Base-by-base conservation (phyloP, 2,113 vertebrate genomes). In the Smithornis capensis region DNA sequence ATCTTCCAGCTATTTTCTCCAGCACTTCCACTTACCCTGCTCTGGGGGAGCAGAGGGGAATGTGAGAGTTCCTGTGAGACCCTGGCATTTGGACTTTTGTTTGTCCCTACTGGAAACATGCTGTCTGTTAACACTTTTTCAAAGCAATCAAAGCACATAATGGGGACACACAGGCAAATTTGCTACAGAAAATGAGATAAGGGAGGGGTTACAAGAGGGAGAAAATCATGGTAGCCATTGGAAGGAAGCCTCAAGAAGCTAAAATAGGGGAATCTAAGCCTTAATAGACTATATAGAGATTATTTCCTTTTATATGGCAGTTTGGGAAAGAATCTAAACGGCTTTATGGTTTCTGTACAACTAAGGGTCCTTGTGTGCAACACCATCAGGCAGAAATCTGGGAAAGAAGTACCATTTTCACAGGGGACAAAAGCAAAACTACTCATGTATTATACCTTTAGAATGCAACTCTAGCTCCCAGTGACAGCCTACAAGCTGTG, bases 21-120 rank as follows among this genome's bases (percentile, higher is more conserved):
- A 62, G 40, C 47, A 31, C 47, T 55, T 19, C 38, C 62, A 53
- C 53, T 68, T 9, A 18, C 14, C 55, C 49, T 28, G 35, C 71
- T 33, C 55, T 19, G 56, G 49, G 31, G 0, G 2, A 56, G 63
- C 79, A 69, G 64, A 63, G 71, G 49, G 56, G 71, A 22, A 69
- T 77, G 80, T 29, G 31, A 77, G 80, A 49, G 71, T 77, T 90
- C 88, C 80, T 77, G 57, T 77, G 88, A 83, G 88, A 90, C 42
- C 71, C 80, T 37, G 80, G 80, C 71, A 90, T 90, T 90, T 90
- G 71, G 88, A 90, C 88, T 90, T 90, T 90, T 90, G 80, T 90
- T 90, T 63, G 56, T 33, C 64, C 42, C 79, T 77, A 70, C 79
- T 83, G 88, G 80, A 90, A 83, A 83, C 15, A 6, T 33, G 71